A percentile compares a stretch with the other conserved stretches of the same genome.
Conservation (phyloP, 2,888 invertebrate species). For the Osedax fenrisi region DNA sequence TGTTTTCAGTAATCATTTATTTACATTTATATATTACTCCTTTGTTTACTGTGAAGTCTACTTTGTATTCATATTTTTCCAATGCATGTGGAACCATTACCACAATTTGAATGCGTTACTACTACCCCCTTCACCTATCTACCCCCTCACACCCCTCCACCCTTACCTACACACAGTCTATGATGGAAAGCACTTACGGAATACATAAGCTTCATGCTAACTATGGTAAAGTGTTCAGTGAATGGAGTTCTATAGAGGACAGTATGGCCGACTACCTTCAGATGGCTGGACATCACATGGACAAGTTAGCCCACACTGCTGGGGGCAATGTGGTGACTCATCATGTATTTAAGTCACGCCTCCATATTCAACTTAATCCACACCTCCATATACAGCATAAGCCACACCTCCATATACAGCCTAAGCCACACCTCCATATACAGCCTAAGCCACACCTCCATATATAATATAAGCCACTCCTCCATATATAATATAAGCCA, state of each 20-base stretch:
- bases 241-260: slow-evolving; percentile 72
- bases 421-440: too few species aligned
- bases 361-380: too few species aligned
- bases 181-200: slow-evolving; percentile 66
- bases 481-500: too few species aligned
- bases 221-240: slow-evolving; percentile 69
- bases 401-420: too few species aligned
- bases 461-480: too few species aligned
- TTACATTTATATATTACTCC: too few species aligned
- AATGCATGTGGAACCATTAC: not conserved
- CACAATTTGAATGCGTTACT: not conserved
- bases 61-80: not conserved
- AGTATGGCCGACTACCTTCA: slow-evolving; percentile 66
- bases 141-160: not conserved
- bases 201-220: slow-evolving; percentile 69
- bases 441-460: too few species aligned
- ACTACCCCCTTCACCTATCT: not conserved
- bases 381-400: too few species aligned
- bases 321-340: too few species aligned
- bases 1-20: too few species aligned
- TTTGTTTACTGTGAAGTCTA: too few species aligned
- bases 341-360: too few species aligned
- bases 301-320: slow-evolving; percentile 58
- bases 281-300: slow-evolving; percentile 58
- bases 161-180: slow-evolving; percentile 39